Evolutionary conservation across 2,113 vertebrate species (phyloP).

Genomic region (Platichthys stellatus): DNA sequence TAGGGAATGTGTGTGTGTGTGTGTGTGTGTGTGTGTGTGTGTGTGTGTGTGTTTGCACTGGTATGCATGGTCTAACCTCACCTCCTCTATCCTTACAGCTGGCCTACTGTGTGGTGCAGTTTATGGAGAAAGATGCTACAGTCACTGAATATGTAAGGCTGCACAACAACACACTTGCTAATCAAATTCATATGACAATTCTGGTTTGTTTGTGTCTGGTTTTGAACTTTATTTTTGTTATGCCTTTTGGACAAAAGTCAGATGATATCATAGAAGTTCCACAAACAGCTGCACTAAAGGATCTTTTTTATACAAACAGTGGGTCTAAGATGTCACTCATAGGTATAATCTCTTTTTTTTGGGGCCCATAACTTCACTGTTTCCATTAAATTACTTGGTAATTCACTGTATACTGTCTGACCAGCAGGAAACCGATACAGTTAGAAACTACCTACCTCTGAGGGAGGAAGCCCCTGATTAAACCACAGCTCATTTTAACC

Average conservation of each 20-base stretch:
- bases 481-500: too few species aligned
- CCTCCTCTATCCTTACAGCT: conserved; percentile 77
- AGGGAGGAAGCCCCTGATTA: too few species aligned
- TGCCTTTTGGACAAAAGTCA: too few species aligned
- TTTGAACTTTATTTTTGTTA: not conserved
- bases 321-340: too few species aligned
- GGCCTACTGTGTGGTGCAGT: conserved; percentile 94
- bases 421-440: too few species aligned
- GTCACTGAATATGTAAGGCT: conserved; percentile 91
- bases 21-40: conserved; percentile 2
- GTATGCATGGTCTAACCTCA: conserved; percentile 19
- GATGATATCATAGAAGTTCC: not conserved
- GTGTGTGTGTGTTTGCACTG: conserved; percentile 15
- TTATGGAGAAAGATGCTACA: conserved; percentile 93
- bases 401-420: too few species aligned
- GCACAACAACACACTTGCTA: not conserved
- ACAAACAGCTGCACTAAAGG: not conserved
- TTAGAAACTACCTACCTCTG: too few species aligned
- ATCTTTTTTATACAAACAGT: too few species aligned
- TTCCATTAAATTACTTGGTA: too few species aligned
- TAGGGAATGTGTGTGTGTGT: conserved; percentile 10
- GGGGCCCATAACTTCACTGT: too few species aligned
- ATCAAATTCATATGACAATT: not conserved
- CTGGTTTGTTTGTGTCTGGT: not conserved
- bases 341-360: too few species aligned